These are phyloP conservation scores for Synodontis membranacea DNA, from an alignment of 2,113 vertebrate species.

Conservation along the genomic window DNA sequence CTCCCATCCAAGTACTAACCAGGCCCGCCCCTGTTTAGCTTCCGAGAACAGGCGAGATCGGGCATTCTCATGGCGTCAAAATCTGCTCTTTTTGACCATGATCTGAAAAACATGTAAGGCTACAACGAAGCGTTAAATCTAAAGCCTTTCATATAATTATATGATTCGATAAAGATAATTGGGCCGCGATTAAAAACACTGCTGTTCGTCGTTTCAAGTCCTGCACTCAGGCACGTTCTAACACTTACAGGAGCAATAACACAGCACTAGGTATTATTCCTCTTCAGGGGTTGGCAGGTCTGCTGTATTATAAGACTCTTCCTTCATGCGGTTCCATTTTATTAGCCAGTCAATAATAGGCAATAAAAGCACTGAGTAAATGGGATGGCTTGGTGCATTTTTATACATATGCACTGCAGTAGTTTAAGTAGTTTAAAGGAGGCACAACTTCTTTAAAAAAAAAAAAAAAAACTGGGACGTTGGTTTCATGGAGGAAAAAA, in stretches of 20 bases:
- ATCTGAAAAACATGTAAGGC: not conserved
- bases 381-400: slow-evolving; percentile 1
- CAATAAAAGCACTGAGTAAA: slow-evolving; percentile 2
- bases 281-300: not conserved
- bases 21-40: no score
- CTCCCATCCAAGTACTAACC: no score
- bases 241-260: not conserved
- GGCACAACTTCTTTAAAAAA: not conserved
- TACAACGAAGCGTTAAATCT: not conserved
- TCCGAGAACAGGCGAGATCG: no score
- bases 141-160: not conserved
- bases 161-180: not conserved
- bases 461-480: not conserved
- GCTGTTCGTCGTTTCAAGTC: not conserved
- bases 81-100: not conserved
- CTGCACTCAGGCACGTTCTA: not conserved
- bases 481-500: not conserved
- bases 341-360: slow-evolving; percentile 14
- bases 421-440: not conserved
- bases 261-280: not conserved
- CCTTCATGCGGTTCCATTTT: not conserved
- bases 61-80: no score
- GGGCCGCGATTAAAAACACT: not conserved
- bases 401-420: not conserved
- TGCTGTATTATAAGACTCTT: slow-evolving; percentile 1